A percentile compares a stretch with the other conserved stretches of the same genome.
These are phyloP conservation scores for Arothron firmamentum DNA, from an alignment of 2,113 vertebrate genomes.

Conservation along the genomic window DNA sequence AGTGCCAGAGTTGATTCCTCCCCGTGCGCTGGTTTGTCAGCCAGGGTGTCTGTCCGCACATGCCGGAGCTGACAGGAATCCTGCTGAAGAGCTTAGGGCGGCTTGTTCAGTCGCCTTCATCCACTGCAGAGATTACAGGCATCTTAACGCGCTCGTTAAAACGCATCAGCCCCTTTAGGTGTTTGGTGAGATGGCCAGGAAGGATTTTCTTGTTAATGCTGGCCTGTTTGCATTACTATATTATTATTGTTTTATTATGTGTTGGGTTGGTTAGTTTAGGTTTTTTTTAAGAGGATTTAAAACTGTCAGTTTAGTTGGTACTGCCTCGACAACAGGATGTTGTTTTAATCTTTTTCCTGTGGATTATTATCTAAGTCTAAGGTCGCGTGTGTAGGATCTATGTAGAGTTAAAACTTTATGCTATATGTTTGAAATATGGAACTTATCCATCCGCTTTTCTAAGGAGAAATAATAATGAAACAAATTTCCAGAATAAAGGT, in stretches of 20 bases:
- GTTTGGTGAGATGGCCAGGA: conserved; percentile 39
- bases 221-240: background rate
- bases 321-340: background rate
- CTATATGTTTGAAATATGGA: too few relatives aligned
- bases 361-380: too few relatives aligned
- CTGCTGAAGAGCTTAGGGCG: conserved; percentile 66
- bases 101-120: conserved; percentile 66
- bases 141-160: conserved; percentile 55
- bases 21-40: conserved; percentile 45
- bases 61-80: conserved; percentile 52
- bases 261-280: too few relatives aligned
- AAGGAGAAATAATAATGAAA: too few relatives aligned
- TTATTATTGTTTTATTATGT: too few relatives aligned
- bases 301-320: background rate
- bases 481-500: too few relatives aligned
- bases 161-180: conserved; percentile 34
- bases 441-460: too few relatives aligned
- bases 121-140: conserved; percentile 65
- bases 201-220: conserved; percentile 27
- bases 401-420: too few relatives aligned
- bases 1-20: conserved; percentile 50
- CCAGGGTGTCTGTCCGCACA: conserved; percentile 49
- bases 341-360: too few relatives aligned
- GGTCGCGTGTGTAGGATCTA: too few relatives aligned
- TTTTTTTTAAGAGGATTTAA: conserved; percentile 4